Base-by-base conservation (phyloP, 1,140 invertebrate species). In the Helicoverpa zea region DNA sequence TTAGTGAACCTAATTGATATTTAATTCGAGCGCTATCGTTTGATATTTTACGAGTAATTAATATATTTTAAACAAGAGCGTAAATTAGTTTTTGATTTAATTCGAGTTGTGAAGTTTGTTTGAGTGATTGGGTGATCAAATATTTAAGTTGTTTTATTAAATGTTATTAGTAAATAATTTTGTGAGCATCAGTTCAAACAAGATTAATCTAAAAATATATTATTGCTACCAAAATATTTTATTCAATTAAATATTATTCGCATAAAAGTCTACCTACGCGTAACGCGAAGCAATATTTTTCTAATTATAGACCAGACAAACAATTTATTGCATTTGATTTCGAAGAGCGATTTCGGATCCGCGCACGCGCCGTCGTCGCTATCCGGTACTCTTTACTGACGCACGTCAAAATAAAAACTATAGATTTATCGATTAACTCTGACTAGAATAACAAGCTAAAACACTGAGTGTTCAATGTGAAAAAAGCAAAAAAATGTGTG, bases 271-370 rank as follows among this genome's bases (percentile, higher is more conserved):
- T 75, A 61, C 18, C 49, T 30, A 76, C 59, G 30, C 13, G 59
- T 30, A 72, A 66, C 70, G 79, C 74, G 72, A 7, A 13, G 64
- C 64, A 73, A 73, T 18, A 29, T 63, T 56, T 80, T 82, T 80
- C 83, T 84, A 80, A 79, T 80, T 80, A 77, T 83, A 84, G 74
- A 73, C 52, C 73, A 30, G 66, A 66, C 70, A 81, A 70, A 64
- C 70, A 80, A 81, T 81, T 80, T 84, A 84, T 81, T 76, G 78
- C 72, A 66, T 77, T 77, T 77, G 74, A 77, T 81, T 78, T 73
- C 64, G 63, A 84, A 58, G 70, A 72, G 78, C 75, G 72, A 66
- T 81, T 61, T 77, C n/a, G 64, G 18, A 63, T 70, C 77, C 78
- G 72, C 73, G 52, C 78, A 74, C 47, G 49, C 64, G 77, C 47